Evolutionary conservation across 2,797 vertebrate genomes (phyloP).

Genomic region (Megaceryle alcyon): DNA sequence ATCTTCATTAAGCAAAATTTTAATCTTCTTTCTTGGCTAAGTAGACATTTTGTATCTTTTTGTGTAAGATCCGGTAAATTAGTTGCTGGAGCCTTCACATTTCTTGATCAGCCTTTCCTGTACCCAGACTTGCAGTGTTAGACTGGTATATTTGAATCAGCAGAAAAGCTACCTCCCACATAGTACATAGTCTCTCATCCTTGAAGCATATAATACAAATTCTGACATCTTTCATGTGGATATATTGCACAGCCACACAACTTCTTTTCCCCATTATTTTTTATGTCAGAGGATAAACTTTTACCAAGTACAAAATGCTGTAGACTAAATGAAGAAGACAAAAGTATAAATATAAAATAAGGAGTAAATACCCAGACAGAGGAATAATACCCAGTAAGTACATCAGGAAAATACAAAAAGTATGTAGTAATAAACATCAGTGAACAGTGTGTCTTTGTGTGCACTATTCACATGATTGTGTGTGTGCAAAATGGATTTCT

Average conservation of each 20-base stretch:
- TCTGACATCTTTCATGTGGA: neutral
- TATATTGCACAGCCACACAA: neutral
- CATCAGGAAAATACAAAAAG: too few species aligned
- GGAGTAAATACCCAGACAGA: too few species aligned
- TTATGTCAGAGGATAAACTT: neutral
- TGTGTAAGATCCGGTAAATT: neutral
- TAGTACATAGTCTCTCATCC: neutral
- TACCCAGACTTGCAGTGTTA: neutral
- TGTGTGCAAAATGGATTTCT: too few species aligned
- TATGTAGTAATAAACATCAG: too few species aligned
- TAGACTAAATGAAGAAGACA: too few species aligned
- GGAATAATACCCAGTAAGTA: too few species aligned
- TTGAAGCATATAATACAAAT: neutral
- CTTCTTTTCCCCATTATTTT: neutral
- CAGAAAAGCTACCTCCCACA: neutral
- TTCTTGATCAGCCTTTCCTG: neutral
- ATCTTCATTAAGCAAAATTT: neutral
- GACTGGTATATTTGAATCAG: neutral
- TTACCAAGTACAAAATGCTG: neutral
- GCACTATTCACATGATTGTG: too few species aligned
- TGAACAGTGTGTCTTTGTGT: too few species aligned
- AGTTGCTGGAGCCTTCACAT: neutral
- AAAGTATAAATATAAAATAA: too few species aligned
- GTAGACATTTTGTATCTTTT: neutral
- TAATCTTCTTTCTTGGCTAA: neutral